phyloP scores from a whole-genome alignment of 2,113 vertebrate genomes.

The Periophthalmodon schlosseri region DNA sequence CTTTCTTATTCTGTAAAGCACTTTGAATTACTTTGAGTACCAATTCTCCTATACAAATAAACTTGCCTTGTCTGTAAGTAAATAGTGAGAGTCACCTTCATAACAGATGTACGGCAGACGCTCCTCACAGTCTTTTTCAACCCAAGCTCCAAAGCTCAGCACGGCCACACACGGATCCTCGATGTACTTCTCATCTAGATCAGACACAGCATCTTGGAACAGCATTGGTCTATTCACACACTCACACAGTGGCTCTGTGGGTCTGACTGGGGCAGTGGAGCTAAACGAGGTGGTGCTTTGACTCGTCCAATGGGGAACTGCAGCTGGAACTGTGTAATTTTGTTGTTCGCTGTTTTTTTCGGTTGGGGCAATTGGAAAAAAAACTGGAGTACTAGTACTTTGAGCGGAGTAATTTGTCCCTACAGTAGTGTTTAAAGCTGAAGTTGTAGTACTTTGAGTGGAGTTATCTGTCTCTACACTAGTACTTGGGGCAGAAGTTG shows the following conservation, averaged over 20 bases:
- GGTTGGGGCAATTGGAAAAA: not conserved
- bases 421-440: too few species aligned
- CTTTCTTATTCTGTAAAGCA: too few species aligned
- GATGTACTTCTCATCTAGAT: conserved; percentile 14
- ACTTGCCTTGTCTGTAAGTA: not conserved
- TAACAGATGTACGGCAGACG: conserved; percentile 69
- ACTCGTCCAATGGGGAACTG: too few species aligned
- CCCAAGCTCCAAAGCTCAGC: conserved; percentile 68
- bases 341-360: not conserved
- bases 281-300: not conserved
- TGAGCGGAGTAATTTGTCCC: not conserved
- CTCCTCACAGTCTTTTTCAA: conserved; percentile 58
- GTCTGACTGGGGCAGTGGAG: not conserved
- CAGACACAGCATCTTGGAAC: not conserved
- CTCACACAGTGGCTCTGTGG: not conserved
- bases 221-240: not conserved
- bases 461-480: too few species aligned
- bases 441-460: too few species aligned
- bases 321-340: not conserved
- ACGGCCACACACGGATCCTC: conserved; percentile 69
- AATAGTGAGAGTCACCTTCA: conserved; percentile 60
- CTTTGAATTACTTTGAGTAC: too few species aligned
- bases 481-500: too few species aligned
- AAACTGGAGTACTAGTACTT: not conserved
- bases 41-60: too few species aligned